A percentile compares a stretch with the other conserved stretches of the same genome.
Conservation (phyloP, 2,113 vertebrate genomes). For the Craseonycteris thonglongyai region DNA sequence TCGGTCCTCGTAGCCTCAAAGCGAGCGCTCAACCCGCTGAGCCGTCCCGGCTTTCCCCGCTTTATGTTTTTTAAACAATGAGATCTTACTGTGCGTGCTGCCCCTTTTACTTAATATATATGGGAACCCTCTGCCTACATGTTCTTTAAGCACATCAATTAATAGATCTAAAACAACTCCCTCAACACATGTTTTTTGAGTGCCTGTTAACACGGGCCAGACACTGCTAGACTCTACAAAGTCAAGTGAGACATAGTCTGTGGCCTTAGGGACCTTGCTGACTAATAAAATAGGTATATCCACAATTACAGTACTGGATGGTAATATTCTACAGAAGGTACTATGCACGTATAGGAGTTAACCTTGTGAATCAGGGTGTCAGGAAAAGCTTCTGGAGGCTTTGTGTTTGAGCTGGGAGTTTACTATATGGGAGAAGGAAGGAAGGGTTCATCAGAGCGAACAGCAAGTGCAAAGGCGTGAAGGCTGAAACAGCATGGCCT, state of each 20-base stretch:
- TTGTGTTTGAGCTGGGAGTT: background rate
- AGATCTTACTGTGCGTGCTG: background rate
- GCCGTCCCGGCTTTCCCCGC: too few relatives aligned
- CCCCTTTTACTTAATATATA: background rate
- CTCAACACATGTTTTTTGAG: background rate
- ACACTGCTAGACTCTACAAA: background rate
- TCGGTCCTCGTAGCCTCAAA: too few relatives aligned
- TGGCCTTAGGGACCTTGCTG: background rate
- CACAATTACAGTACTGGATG: background rate
- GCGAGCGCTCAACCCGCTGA: too few relatives aligned
- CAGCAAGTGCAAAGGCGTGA: background rate
- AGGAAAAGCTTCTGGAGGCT: background rate
- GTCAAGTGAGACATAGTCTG: background rate
- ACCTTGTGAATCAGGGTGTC: background rate
- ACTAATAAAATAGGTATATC: background rate
- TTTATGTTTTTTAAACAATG: constrained; percentile 11
- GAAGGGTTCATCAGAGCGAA: background rate
- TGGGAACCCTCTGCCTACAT: background rate
- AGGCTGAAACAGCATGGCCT: background rate
- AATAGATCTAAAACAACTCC: background rate
- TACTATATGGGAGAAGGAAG: background rate
- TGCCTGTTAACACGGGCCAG: background rate
- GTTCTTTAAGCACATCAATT: background rate
- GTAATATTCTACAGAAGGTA: background rate
- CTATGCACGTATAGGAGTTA: background rate